A percentile compares a stretch with the other conserved stretches of the same genome.
phyloP scores from a whole-genome alignment of 2,797 vertebrate species.

The Manis crassicaudata region DNA sequence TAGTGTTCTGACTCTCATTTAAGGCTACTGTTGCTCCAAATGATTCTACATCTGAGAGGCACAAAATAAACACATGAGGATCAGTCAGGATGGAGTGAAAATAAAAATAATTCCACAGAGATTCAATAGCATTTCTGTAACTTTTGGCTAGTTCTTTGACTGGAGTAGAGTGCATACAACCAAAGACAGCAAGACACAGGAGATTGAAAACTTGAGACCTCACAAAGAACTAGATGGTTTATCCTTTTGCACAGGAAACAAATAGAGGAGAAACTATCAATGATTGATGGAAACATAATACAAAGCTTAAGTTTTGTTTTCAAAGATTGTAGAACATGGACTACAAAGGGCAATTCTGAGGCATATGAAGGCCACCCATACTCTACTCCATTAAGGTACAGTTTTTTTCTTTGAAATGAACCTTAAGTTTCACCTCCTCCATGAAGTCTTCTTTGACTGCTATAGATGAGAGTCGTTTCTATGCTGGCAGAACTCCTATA shows the following conservation, averaged over 20 bases:
- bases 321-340: not conserved
- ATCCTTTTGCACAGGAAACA: constrained; percentile 33
- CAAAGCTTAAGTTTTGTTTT: not conserved
- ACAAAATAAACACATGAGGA: not conserved
- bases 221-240: not conserved
- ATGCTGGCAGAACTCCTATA: not conserved
- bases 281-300: not conserved
- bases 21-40: not conserved
- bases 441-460: not conserved
- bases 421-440: not conserved
- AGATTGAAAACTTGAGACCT: not conserved
- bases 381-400: not conserved
- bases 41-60: not conserved
- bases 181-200: not conserved
- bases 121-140: constrained; percentile 27
- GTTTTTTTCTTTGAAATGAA: not conserved
- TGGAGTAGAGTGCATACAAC: constrained; percentile 18
- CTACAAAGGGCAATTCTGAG: not conserved
- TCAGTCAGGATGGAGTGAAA: not conserved
- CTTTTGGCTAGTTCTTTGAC: constrained; percentile 22
- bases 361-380: not conserved
- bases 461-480: not conserved
- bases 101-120: not conserved
- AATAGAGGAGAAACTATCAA: constrained; percentile 50
- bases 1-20: not conserved